Base-by-base conservation (phyloP, 1,140 invertebrate species). In the Cotesia vestalis region DNA sequence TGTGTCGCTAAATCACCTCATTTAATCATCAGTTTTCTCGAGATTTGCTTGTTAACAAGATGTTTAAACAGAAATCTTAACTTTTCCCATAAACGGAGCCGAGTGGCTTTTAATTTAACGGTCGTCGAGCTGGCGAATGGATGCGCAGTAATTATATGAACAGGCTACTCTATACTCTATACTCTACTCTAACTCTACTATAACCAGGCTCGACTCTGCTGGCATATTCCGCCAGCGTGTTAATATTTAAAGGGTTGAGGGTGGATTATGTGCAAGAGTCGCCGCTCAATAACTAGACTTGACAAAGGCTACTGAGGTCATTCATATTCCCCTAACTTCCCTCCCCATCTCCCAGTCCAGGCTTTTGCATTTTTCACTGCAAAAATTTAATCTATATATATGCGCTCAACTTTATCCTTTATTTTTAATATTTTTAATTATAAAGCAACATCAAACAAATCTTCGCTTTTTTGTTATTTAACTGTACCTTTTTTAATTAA, bases 51-150 rank as follows among this genome's bases (percentile, higher is more conserved):
- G 72, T 73, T 73, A 73, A 73, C 72, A 73, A 73, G 55, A 66
- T 73, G 72, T 73, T 73, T 69, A 60, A 73, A 40, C 66, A 52
- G 66, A 72, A 70, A 66, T 64, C 68, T 63, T 68, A 67, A 72
- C 74, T 70, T 75, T 72, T 20, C 57, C 71, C 55, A 72, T 66
- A 72, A 75, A 75, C 70, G 66, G 34, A 14, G 2, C 46, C 55
- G 59, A 75, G 69, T 71, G 67, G 66, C 71, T 69, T 75, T 72
- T 75, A 75, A 75, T 75, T 75, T 72, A 27, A 75, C 71, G 67
- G 70, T 75, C 57, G 72, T 75, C 62, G 67, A 67, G 40, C 14
- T 35, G 59, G 63, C 20, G 51, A 66, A 64, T 66, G 61, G 67
- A 69, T 57, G 62, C 69, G 68, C 60, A 71, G 61, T 69, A 69